Percentiles rank a stretch among this genome's conserved stretches.
These are phyloP conservation scores for Camptogramma bilineatum DNA, from an alignment of 2,888 invertebrate species.

Conservation along the genomic window DNA sequence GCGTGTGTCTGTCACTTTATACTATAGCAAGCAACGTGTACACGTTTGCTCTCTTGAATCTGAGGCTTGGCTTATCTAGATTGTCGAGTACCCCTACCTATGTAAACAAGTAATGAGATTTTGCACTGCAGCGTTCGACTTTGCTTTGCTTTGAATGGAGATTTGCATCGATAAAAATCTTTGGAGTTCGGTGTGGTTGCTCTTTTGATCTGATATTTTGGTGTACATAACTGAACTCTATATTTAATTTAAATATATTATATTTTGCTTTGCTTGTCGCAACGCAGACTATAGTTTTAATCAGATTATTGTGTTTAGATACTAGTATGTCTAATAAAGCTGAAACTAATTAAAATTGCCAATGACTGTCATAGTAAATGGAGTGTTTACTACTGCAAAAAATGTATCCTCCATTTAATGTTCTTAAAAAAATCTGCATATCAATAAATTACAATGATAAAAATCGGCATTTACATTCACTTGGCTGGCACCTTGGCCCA, in stretches of 20 bases:
- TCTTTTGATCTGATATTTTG: constrained; percentile 17
- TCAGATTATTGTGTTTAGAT: not conserved
- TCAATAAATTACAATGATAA: constrained; percentile 55
- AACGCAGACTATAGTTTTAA: not conserved
- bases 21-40: constrained; percentile 48
- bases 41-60: constrained; percentile 55
- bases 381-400: constrained; percentile 1
- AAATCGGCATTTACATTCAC: constrained; percentile 78
- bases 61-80: constrained; percentile 58
- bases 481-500: constrained; percentile 77
- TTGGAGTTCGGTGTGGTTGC: constrained; percentile 21
- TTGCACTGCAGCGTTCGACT: constrained; percentile 44
- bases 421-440: not conserved
- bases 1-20: constrained; percentile 54
- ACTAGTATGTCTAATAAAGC: not conserved
- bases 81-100: constrained; percentile 49
- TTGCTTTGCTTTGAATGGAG: constrained; percentile 36
- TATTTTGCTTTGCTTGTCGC: not conserved
- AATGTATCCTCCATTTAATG: not conserved
- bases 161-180: constrained; percentile 38
- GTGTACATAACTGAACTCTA: not conserved
- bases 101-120: constrained; percentile 58
- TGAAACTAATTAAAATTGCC: not conserved
- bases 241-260: not conserved
- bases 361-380: not conserved